Evolutionary conservation across 2,113 vertebrate species (phyloP).

Genomic region (Orthonyx spaldingii): DNA sequence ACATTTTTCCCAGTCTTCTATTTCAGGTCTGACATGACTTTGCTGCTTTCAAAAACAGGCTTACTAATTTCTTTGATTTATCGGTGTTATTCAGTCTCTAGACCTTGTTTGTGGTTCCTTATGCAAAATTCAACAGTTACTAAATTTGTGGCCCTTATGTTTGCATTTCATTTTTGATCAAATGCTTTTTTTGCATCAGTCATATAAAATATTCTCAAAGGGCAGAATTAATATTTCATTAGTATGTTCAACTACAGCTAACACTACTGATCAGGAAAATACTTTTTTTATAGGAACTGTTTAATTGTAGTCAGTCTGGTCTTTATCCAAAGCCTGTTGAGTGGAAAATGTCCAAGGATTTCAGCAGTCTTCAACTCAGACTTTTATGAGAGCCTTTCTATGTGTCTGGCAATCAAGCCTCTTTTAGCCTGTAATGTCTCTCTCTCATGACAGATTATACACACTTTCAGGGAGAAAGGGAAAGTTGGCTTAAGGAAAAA

Average conservation of each 20-base stretch:
- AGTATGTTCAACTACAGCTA: not conserved
- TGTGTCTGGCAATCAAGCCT: not conserved
- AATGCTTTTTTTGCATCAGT: not conserved
- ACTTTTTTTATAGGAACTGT: not conserved
- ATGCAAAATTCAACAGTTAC: conserved; percentile 30
- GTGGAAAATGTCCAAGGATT: not conserved
- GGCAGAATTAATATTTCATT: conserved; percentile 1
- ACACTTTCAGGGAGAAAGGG: not conserved
- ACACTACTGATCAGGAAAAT: not conserved
- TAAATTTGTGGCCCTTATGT: not conserved
- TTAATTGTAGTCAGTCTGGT: not conserved
- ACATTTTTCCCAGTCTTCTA: not conserved
- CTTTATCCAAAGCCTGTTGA: not conserved
- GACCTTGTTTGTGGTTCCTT: not conserved
- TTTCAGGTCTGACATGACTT: not conserved
- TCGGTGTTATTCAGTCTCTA: not conserved
- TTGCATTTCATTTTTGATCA: not conserved
- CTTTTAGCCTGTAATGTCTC: not conserved
- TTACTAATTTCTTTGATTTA: not conserved
- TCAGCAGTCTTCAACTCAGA: not conserved
- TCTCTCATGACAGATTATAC: not conserved
- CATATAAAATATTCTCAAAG: conserved; percentile 8
- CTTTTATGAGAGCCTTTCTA: not conserved
- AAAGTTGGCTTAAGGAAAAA: not conserved
- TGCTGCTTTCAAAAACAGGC: not conserved